These are phyloP conservation scores for Sinodicranocentrus sp. DNA, from an alignment of 2,888 invertebrate species.

Conservation along the genomic window DNA sequence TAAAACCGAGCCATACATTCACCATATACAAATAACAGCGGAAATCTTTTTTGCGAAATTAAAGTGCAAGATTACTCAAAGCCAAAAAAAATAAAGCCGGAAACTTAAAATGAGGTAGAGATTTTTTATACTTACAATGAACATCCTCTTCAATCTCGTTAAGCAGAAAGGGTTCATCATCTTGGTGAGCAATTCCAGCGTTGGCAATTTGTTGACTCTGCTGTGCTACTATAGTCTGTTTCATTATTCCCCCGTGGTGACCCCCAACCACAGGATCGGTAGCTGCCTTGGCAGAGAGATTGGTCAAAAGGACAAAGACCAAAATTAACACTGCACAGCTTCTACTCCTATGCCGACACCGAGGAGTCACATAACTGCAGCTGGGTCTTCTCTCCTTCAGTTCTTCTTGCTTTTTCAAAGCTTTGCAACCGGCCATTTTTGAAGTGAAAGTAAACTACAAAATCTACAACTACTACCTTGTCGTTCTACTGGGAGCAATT, in stretches of 20 bases:
- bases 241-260: constrained; percentile 62
- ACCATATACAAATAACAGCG: too few species aligned
- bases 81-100: constrained; percentile 17
- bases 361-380: constrained; percentile 40
- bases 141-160: constrained; percentile 76
- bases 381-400: constrained; percentile 28
- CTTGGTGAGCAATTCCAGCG: constrained; percentile 34
- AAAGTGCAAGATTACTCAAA: too few species aligned
- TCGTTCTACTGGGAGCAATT: constrained; percentile 42
- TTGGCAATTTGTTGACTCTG: constrained; percentile 32
- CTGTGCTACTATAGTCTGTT: constrained; percentile 22
- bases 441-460: constrained; percentile 10
- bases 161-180: constrained; percentile 72
- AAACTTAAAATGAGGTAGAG: too few species aligned
- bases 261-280: constrained; percentile 54
- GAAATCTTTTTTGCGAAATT: too few species aligned
- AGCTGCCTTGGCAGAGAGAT: constrained; percentile 45
- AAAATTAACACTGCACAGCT: constrained; percentile 43
- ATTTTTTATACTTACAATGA: constrained; percentile 75
- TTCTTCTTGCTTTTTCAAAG: too few species aligned
- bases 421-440: constrained; percentile 42
- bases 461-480: constrained; percentile 37
- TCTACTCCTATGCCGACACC: constrained; percentile 21
- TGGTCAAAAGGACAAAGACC: constrained; percentile 61
- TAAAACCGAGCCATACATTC: too few species aligned